A percentile compares a stretch with the other conserved stretches of the same genome.
Evolutionary conservation across 1,140 invertebrate species (phyloP).

Genomic region (Sycophila sp.): DNA sequence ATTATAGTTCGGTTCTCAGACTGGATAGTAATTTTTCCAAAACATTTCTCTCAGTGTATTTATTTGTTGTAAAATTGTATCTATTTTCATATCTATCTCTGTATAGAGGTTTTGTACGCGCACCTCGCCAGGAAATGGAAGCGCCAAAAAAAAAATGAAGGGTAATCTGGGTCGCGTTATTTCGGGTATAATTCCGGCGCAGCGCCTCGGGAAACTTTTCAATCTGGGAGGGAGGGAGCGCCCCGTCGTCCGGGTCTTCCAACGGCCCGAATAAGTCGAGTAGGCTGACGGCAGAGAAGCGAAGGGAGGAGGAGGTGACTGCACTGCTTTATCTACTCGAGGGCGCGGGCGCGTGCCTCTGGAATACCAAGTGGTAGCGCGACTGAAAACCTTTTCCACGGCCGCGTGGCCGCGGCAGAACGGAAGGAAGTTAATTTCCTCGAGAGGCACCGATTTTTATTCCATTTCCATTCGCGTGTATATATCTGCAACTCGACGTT

Average conservation of each 20-base stretch:
- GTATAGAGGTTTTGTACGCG: too few relatives aligned
- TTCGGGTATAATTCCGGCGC: neutral
- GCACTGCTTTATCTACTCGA: slow-evolving; percentile 16
- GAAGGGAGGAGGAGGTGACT: neutral
- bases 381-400: slow-evolving; percentile 7
- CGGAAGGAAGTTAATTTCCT: slow-evolving; percentile 24
- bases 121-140: too few relatives aligned
- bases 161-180: slow-evolving; percentile 1
- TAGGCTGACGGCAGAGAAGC: neutral
- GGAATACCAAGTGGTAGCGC: slow-evolving; percentile 14
- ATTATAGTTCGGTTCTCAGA: too few relatives aligned
- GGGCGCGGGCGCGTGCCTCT: neutral
- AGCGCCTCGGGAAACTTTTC: slow-evolving; percentile 4
- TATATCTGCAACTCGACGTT: neutral
- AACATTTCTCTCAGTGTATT: too few relatives aligned
- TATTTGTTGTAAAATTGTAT: too few relatives aligned
- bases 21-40: too few relatives aligned
- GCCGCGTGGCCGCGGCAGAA: neutral
- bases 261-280: neutral
- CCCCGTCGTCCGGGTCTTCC: too few relatives aligned
- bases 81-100: too few relatives aligned
- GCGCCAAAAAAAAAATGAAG: neutral
- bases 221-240: neutral
- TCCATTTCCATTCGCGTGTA: neutral
- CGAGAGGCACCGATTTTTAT: slow-evolving; percentile 7